Conservation (phyloP, 2,888 invertebrate genomes). For the Busseola fusca region DNA sequence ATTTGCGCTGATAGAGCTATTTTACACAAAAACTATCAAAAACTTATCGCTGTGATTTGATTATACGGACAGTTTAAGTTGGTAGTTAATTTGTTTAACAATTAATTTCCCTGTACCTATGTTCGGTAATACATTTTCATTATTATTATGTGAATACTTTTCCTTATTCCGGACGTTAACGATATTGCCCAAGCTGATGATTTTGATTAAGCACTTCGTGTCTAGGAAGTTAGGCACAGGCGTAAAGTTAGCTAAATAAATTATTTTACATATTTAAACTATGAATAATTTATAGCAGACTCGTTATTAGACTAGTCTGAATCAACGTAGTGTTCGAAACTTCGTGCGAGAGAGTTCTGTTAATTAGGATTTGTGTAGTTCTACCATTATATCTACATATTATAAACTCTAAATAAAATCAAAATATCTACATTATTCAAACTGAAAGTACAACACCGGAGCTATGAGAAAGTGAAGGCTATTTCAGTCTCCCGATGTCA, state of each 20-base stretch:
- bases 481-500: slow-evolving; percentile 11
- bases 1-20: neutral
- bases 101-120: neutral
- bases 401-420: neutral
- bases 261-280: slow-evolving; percentile 7
- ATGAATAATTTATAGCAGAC: neutral
- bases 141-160: slow-evolving; percentile 4
- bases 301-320: neutral
- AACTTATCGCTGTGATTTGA: neutral
- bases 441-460: slow-evolving; percentile 16
- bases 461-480: slow-evolving; percentile 9
- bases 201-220: slow-evolving; percentile 6
- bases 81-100: no score
- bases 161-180: slow-evolving; percentile 21
- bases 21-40: neutral
- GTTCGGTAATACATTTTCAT: neutral
- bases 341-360: neutral
- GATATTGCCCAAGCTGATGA: slow-evolving; percentile 8
- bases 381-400: no score
- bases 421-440: slow-evolving; percentile 7
- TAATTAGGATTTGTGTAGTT: slow-evolving; percentile 8
- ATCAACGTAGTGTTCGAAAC: slow-evolving; percentile 13
- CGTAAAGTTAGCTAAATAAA: neutral
- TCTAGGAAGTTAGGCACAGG: slow-evolving; percentile 3
- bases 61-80: neutral